phyloP scores from a whole-genome alignment of 2,888 invertebrate species.

The Diaphora mendica region DNA sequence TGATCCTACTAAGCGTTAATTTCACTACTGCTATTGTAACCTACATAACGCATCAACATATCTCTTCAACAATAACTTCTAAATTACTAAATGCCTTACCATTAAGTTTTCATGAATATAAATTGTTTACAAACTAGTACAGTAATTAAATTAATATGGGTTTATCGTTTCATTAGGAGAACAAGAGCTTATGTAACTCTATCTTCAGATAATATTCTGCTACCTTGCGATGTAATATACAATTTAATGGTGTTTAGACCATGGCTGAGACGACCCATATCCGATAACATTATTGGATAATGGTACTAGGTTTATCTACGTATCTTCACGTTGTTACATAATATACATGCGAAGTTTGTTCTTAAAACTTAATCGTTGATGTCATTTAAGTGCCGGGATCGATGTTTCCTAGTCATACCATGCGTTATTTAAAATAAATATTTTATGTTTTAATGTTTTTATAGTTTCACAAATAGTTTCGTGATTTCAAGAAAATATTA shows the following conservation, averaged over 20 bases:
- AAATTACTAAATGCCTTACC: not conserved
- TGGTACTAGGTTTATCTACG: not conserved
- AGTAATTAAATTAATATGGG: not conserved
- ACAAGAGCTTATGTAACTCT: slow-evolving; percentile 2
- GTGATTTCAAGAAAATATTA: too few species aligned
- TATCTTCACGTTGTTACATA: not conserved
- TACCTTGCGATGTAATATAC: slow-evolving; percentile 3
- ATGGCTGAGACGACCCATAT: slow-evolving; percentile 12
- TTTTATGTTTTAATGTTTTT: too few species aligned
- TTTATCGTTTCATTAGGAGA: not conserved
- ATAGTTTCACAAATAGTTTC: too few species aligned
- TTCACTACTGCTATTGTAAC: too few species aligned
- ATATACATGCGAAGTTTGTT: not conserved
- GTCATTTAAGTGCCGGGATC: not conserved
- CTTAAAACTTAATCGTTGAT: not conserved
- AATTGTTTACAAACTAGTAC: slow-evolving; percentile 7
- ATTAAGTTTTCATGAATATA: not conserved
- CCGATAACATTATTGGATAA: slow-evolving; percentile 12
- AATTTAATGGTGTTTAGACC: slow-evolving; percentile 11
- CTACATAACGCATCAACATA: not conserved
- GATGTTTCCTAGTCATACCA: not conserved
- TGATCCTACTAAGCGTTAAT: not conserved
- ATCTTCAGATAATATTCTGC: slow-evolving; percentile 8
- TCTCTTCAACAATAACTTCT: not conserved
- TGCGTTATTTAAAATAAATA: too few species aligned